A percentile compares a stretch with the other conserved stretches of the same genome.
Conservation (phyloP, 2,888 invertebrate genomes). For the Habroteleia sp. region DNA sequence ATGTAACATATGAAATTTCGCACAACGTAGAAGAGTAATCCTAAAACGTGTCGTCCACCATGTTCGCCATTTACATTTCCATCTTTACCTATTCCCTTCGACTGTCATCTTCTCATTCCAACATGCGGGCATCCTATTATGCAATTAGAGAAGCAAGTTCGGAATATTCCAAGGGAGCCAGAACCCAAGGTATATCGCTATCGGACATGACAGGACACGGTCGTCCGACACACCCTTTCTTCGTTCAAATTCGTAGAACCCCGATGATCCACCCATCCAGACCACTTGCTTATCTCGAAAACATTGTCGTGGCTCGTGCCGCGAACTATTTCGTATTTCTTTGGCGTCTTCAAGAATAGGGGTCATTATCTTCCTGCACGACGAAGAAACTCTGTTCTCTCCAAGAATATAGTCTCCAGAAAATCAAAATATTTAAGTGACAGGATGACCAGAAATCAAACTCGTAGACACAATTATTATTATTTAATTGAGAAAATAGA, state of each 20-base stretch:
- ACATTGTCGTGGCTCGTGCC: constrained; percentile 68
- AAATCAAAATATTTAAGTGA: too few species aligned
- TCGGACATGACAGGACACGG: constrained; percentile 81
- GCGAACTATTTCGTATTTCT: constrained; percentile 55
- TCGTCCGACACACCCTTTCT: constrained; percentile 81
- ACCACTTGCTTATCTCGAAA: constrained; percentile 77
- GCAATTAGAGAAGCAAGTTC: constrained; percentile 78
- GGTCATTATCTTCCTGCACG: constrained; percentile 48
- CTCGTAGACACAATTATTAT: too few species aligned
- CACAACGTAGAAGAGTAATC: constrained; percentile 47
- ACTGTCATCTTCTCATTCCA: constrained; percentile 62
- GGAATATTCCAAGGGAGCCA: constrained; percentile 76
- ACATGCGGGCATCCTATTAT: constrained; percentile 80
- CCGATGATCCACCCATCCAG: constrained; percentile 67
- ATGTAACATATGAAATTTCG: constrained; percentile 43
- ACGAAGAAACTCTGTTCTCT: constrained; percentile 6
- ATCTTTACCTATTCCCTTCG: constrained; percentile 58
- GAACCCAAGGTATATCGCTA: constrained; percentile 78
- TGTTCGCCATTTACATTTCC: constrained; percentile 59
- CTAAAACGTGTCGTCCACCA: constrained; percentile 57
- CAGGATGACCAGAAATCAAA: too few species aligned
- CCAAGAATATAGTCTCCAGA: too few species aligned
- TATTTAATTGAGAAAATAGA: too few species aligned
- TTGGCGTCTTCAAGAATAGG: constrained; percentile 45
- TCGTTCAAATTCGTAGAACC: constrained; percentile 78